Conservation (phyloP, 1,140 invertebrate species). For the Drosophila miranda region DNA sequence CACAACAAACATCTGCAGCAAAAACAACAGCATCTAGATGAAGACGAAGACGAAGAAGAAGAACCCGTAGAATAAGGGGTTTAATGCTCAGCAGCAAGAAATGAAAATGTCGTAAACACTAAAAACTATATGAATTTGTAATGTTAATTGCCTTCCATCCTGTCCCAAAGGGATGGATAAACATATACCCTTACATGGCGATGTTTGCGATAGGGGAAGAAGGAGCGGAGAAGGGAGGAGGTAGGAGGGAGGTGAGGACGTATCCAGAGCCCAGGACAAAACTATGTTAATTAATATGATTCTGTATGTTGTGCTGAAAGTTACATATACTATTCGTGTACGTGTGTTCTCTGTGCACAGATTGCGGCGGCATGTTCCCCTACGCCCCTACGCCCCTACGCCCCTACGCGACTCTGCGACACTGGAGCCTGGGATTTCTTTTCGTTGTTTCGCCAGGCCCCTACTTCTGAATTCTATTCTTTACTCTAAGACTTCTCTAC, state of each 20-base stretch:
- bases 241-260: too few species aligned
- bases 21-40: constrained; percentile 32
- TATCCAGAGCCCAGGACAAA: constrained; percentile 11
- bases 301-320: constrained; percentile 77
- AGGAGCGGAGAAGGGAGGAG: too few species aligned
- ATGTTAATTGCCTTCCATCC: constrained; percentile 40
- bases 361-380: constrained; percentile 69
- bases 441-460: neutral
- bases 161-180: constrained; percentile 11
- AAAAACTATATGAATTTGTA: constrained; percentile 60
- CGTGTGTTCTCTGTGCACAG: constrained; percentile 64
- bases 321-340: constrained; percentile 60
- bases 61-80: constrained; percentile 9
- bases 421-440: constrained; percentile 30
- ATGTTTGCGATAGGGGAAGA: too few species aligned
- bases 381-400: constrained; percentile 10
- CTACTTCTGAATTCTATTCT: neutral
- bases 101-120: constrained; percentile 34
- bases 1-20: constrained; percentile 44
- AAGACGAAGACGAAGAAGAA: constrained; percentile 9
- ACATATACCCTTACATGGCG: too few species aligned
- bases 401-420: constrained; percentile 27
- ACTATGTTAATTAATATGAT: constrained; percentile 71
- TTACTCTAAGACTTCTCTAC: constrained; percentile 1
- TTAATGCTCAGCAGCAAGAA: constrained; percentile 50